Base-by-base conservation (phyloP, 2,113 vertebrate species). In the Takifugu bimaculatus region DNA sequence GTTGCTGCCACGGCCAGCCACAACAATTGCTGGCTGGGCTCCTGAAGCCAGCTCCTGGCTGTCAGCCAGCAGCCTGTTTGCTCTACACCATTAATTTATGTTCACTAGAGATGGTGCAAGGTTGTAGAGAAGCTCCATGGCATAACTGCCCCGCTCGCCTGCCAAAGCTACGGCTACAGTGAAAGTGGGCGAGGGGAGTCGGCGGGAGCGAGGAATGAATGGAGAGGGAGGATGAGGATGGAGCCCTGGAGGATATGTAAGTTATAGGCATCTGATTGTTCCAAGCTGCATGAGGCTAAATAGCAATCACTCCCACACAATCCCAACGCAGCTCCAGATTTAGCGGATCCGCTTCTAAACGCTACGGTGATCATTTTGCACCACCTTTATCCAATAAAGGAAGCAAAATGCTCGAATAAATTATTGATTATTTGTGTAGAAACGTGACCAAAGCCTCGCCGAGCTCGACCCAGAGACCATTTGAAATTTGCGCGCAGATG, bases 61-160 rank as follows among this genome's bases (percentile, higher is more conserved):
- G 74, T 43, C 57, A 3, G 92, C 93, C 93, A 93, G 86, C 83
- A 88, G 91, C 91, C 90, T 90, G 92, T 94, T 93, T 94, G 93
- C 93, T 93, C 91, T 93, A 92, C 91, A 94, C 92, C 92, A 92
- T 91, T 94, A 93, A 93, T 93, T 94, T 91, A 93, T 94, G 93
- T 93, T 94, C 91, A 93, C 89, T 94, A 91, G 92, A 93, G 92
- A 93, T 91, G 91, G 92, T 90, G 93, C 90, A 92, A 93, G 91
- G 92, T 93, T 94, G 90, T 92, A 88, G 88, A 91, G 92, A 90
- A 91, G 89, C 91, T 92, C 90, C 90, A 68, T 68, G 54, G 89
- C 87, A 81, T 75, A 83, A 78, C 80, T 89, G 89, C 91, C 87
- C 87, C 80, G 90, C 91, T 89, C 79, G 85, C 88, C 88, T 93